These are phyloP conservation scores for Crax fasciolata DNA, from an alignment of 2,797 vertebrate species.

Conservation along the genomic window DNA sequence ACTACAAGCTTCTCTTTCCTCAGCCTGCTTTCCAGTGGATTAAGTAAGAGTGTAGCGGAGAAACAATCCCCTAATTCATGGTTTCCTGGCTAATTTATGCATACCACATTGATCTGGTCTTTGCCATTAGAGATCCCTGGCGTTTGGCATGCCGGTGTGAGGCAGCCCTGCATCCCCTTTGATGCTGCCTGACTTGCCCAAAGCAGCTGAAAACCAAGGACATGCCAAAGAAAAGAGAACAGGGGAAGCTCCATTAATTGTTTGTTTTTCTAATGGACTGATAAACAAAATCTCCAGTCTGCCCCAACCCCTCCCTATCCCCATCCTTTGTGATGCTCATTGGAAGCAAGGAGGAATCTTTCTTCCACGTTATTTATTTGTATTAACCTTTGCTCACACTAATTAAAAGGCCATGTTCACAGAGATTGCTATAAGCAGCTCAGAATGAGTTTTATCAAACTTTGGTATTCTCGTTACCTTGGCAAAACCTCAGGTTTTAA, in stretches of 20 bases:
- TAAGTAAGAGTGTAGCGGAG: conserved; percentile 71
- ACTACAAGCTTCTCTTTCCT: conserved; percentile 61
- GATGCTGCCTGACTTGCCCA: conserved; percentile 59
- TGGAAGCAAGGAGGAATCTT: conserved; percentile 41
- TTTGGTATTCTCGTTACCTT: conserved; percentile 21
- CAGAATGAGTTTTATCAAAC: conserved; percentile 42
- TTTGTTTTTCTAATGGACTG: background rate
- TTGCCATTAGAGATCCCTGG: conserved; percentile 73
- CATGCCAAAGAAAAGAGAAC: conserved; percentile 29
- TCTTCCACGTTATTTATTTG: conserved; percentile 45
- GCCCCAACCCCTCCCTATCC: background rate
- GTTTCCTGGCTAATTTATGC: conserved; percentile 80
- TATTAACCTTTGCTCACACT: conserved; percentile 38
- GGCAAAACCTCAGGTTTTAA: conserved; percentile 49
- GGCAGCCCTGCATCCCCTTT: conserved; percentile 59
- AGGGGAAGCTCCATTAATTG: conserved; percentile 12
- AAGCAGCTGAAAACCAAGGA: conserved; percentile 17
- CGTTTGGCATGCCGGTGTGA: conserved; percentile 68
- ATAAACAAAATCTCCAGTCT: conserved; percentile 37
- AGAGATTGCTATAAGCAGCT: conserved; percentile 41
- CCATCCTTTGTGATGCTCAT: conserved; percentile 22
- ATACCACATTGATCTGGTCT: conserved; percentile 78
- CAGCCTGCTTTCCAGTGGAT: conserved; percentile 70
- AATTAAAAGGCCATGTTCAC: conserved; percentile 51
- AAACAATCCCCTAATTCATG: conserved; percentile 78